Conservation (phyloP, 2,888 invertebrate genomes). For the Sepiola atlantica region DNA sequence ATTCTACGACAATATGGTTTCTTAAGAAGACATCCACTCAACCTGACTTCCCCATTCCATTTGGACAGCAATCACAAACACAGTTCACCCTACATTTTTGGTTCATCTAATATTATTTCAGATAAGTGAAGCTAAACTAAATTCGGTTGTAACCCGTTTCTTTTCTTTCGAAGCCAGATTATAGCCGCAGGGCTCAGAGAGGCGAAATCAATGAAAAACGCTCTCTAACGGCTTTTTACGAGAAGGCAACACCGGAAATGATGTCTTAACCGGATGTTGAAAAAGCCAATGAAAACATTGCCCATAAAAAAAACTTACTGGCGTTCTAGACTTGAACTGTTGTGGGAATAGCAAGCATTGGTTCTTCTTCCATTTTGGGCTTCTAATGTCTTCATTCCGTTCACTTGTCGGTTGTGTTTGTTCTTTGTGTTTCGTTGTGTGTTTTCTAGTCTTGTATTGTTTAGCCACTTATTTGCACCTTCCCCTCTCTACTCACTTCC, state of each 20-base stretch:
- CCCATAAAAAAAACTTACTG: background rate
- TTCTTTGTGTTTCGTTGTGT: background rate
- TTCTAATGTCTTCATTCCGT: background rate
- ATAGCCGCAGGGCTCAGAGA: background rate
- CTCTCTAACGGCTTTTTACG: background rate
- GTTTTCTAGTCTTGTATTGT: background rate
- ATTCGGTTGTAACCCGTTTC: background rate
- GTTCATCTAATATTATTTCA: background rate
- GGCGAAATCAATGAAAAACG: too few relatives aligned
- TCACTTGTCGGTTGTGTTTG: background rate
- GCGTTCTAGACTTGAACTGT: background rate
- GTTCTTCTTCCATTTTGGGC: background rate
- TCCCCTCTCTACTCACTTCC: background rate
- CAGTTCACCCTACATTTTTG: background rate
- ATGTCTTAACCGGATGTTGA: constrained; percentile 46
- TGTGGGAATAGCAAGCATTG: background rate
- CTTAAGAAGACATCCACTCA: background rate
- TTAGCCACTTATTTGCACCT: background rate
- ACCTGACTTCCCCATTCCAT: background rate
- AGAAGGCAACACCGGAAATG: constrained; percentile 41
- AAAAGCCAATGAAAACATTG: constrained; percentile 42
- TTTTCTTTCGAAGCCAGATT: background rate
- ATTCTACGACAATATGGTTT: background rate
- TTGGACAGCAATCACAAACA: background rate
- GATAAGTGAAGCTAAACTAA: background rate